Percentiles rank a stretch among this genome's conserved stretches.
Evolutionary conservation across 1,140 invertebrate species (phyloP).

Genomic region (Glossosoma conforme): DNA sequence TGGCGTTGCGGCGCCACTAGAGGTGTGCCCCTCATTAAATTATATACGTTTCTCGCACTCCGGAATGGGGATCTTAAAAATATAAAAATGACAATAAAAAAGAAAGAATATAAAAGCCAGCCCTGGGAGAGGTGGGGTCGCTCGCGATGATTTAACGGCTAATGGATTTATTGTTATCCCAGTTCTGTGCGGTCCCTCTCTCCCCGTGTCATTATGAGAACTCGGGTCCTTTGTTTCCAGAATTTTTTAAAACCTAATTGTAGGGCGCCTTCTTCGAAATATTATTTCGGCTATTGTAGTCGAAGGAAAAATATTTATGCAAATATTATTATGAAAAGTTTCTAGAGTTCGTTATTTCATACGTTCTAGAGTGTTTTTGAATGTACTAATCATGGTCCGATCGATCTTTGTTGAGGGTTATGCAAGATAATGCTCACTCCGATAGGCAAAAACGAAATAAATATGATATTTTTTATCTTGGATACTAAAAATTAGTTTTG

Average conservation of each 20-base stretch:
- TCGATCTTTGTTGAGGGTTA: no score
- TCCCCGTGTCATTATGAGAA: conserved; percentile 25
- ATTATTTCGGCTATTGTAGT: conserved; percentile 12
- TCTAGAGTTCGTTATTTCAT: no score
- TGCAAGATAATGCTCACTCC: no score
- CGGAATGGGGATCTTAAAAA: conserved; percentile 22
- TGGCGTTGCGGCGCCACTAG: conserved; percentile 8
- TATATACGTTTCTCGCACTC: conserved; percentile 17
- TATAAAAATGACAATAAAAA: conserved; percentile 31
- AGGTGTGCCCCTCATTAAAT: conserved; percentile 26
- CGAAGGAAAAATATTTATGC: conserved; percentile 17
- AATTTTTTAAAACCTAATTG: conserved; percentile 30
- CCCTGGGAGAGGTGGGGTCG: conserved; percentile 8
- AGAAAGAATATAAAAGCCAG: conserved; percentile 23
- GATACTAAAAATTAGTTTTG: background rate
- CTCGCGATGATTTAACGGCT: conserved; percentile 30
- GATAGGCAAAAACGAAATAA: background rate
- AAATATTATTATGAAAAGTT: conserved; percentile 10
- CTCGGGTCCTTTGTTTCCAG: conserved; percentile 26
- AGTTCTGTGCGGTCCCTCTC: conserved; percentile 17
- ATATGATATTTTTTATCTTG: background rate
- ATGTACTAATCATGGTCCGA: no score
- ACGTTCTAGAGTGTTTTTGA: no score
- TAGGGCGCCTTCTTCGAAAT: conserved; percentile 19
- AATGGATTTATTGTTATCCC: conserved; percentile 33